phyloP scores from a whole-genome alignment of 2,888 invertebrate species.

The Ophioninae sp. region DNA sequence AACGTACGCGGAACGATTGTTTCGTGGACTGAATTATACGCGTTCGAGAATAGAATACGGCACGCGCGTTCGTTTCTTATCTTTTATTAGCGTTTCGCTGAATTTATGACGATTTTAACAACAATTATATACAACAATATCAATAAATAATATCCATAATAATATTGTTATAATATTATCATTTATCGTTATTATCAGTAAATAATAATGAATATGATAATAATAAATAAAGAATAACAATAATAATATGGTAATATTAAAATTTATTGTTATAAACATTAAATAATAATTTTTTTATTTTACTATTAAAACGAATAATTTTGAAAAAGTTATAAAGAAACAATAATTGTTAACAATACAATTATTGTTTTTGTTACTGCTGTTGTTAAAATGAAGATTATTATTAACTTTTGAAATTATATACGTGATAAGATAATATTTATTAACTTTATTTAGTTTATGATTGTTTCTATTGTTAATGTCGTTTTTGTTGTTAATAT shows the following conservation, averaged over 20 bases:
- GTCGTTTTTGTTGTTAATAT: not conserved
- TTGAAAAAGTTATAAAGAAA: too few relatives aligned
- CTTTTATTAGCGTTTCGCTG: not conserved
- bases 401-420: too few relatives aligned
- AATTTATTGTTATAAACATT: too few relatives aligned
- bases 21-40: not conserved
- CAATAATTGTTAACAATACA: too few relatives aligned
- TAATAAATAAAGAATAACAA: not conserved
- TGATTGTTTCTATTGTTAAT: not conserved
- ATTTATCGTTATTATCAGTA: too few relatives aligned
- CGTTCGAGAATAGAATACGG: not conserved
- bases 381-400: too few relatives aligned
- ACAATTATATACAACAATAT: not conserved
- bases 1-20: not conserved
- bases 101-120: not conserved
- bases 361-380: too few relatives aligned
- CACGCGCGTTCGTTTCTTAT: not conserved
- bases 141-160: not conserved
- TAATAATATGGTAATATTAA: too few relatives aligned
- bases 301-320: too few relatives aligned
- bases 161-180: not conserved
- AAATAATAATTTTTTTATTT: too few relatives aligned
- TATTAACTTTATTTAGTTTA: not conserved
- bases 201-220: too few relatives aligned
- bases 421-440: too few relatives aligned